Conservation (phyloP, 1,140 invertebrate genomes). For the Drosophila albomicans region DNA sequence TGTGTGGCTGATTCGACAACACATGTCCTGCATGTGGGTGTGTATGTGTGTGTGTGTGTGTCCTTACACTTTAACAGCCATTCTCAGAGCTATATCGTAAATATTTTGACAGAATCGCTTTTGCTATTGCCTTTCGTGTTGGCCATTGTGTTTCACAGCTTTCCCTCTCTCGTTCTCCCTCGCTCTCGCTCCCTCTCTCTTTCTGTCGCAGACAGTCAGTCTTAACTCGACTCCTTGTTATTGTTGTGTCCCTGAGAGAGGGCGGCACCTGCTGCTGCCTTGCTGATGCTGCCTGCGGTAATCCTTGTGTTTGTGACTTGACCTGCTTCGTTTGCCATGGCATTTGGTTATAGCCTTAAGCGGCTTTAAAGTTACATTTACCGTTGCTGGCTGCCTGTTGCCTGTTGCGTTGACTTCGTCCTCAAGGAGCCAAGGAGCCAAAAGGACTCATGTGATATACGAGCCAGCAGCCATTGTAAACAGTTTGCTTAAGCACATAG, state of each 20-base stretch:
- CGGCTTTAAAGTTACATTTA: conserved; percentile 76
- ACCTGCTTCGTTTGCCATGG: conserved; percentile 77
- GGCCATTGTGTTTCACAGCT: conserved; percentile 71
- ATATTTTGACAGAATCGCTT: conserved; percentile 83
- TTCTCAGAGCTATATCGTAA: conserved; percentile 77
- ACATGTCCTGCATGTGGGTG: conserved; percentile 53
- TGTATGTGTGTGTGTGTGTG: conserved; percentile 37
- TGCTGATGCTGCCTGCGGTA: conserved; percentile 56
- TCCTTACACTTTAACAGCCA: conserved; percentile 67
- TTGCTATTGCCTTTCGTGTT: conserved; percentile 75
- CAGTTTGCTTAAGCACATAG: conserved; percentile 70
- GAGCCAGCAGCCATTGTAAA: conserved; percentile 55
- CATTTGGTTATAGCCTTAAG: conserved; percentile 79
- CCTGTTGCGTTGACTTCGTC: conserved; percentile 65
- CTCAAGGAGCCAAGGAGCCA: conserved; percentile 28
- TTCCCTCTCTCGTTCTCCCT: conserved; percentile 14
- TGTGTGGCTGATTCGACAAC: conserved; percentile 43
- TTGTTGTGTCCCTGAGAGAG: conserved; percentile 26
- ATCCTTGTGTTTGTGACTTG: conserved; percentile 81
- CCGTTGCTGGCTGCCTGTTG: conserved; percentile 13
- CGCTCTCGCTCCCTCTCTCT: background rate
- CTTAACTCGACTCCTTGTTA: conserved; percentile 25
- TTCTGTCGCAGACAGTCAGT: background rate
- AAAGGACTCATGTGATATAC: conserved; percentile 44
- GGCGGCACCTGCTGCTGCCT: conserved; percentile 58